Percentiles rank a stretch among this genome's conserved stretches.
Conservation (phyloP, 2,113 vertebrate species). For the Phalacrocorax brasilianus region DNA sequence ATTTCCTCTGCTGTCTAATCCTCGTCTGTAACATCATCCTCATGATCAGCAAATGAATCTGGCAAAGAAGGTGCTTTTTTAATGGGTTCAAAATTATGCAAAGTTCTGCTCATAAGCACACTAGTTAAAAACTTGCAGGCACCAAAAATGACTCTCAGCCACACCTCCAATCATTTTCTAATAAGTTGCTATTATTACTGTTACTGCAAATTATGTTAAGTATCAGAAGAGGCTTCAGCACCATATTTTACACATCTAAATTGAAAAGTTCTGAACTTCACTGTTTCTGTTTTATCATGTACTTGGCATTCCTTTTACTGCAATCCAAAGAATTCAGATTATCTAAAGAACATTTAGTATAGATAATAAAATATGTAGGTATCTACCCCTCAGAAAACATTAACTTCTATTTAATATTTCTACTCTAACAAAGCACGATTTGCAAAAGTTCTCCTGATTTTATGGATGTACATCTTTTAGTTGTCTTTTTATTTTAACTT, state of each 20-base stretch:
- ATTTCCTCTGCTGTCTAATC: neutral
- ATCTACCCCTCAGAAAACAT: neutral
- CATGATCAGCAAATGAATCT: neutral
- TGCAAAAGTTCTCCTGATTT: neutral
- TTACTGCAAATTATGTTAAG: neutral
- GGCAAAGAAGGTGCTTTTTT: neutral
- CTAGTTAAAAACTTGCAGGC: neutral
- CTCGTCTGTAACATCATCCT: neutral
- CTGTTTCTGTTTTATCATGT: neutral
- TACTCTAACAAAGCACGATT: neutral
- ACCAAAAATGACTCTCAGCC: neutral
- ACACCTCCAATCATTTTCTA: neutral
- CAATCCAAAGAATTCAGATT: neutral
- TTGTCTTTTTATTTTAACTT: neutral
- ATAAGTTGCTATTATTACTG: neutral
- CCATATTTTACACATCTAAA: neutral
- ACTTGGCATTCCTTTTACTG: neutral
- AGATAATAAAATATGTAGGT: neutral
- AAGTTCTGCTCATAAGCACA: neutral
- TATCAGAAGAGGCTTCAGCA: neutral
- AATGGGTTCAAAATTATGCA: neutral
- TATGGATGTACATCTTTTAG: neutral
- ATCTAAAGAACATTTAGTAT: neutral
- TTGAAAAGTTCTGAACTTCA: neutral
- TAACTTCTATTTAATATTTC: neutral